These are phyloP conservation scores for Cyphomyrus discorhynchus DNA, from an alignment of 2,113 vertebrate genomes.

Conservation along the genomic window DNA sequence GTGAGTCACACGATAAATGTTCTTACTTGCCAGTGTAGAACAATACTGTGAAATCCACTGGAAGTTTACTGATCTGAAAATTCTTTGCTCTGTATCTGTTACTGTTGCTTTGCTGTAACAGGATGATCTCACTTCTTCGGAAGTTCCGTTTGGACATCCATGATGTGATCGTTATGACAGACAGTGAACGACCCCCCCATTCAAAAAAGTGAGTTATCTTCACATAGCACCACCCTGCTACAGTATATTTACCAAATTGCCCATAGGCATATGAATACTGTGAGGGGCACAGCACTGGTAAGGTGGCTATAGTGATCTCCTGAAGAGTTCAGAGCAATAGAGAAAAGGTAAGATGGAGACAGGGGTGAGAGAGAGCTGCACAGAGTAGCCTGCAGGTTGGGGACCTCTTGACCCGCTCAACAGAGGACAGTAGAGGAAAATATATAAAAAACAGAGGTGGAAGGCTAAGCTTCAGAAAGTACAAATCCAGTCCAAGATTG, in stretches of 20 bases:
- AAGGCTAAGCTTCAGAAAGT: background rate
- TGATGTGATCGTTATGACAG: constrained; percentile 62
- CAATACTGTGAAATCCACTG: background rate
- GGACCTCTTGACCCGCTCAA: background rate
- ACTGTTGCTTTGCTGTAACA: constrained; percentile 27
- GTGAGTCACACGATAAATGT: background rate
- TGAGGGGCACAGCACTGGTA: background rate
- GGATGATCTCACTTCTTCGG: constrained; percentile 55
- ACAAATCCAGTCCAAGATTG: background rate
- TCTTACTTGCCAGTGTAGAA: background rate
- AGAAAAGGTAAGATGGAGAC: background rate
- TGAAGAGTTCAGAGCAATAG: background rate
- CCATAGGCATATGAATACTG: background rate
- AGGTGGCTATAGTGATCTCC: background rate
- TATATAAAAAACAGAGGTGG: background rate
- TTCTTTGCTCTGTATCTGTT: background rate
- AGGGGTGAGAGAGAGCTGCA: background rate
- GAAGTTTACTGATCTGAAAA: background rate
- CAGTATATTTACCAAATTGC: background rate
- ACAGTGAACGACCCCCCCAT: constrained; percentile 51
- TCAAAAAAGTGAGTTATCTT: constrained; percentile 49
- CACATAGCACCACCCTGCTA: background rate
- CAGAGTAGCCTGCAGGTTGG: background rate
- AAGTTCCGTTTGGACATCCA: constrained; percentile 59
- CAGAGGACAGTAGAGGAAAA: background rate